Base-by-base conservation (phyloP, 2,113 vertebrate genomes). In the Oplegnathus fasciatus region DNA sequence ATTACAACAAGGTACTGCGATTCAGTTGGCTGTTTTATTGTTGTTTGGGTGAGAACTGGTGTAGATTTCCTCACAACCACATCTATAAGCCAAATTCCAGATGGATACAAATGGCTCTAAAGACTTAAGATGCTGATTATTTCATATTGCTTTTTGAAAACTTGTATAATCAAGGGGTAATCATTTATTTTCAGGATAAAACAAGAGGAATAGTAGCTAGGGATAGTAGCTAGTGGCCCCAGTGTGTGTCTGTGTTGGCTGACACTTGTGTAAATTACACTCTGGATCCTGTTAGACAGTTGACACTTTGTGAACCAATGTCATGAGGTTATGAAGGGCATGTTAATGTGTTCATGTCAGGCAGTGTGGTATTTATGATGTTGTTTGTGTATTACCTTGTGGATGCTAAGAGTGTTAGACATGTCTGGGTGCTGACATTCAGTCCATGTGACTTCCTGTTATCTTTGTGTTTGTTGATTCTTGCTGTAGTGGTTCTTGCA, bases 391-490 rank as follows among this genome's bases (percentile, higher is more conserved):
- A 24, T 84, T 76, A 74, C 75, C 37, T 78, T 32, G 60, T 61
- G 32, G 37, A 82, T 48, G 26, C 66, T 10, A 22, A 58, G 44
- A 75, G 69, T 68, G 65, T 66, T 20, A 5, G 76, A 83, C 76
- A 28, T 50, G 76, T 75, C 83, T 71, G 28, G 44, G 26, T 34
- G 54, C 58, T 79, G 82, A 87, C 75, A 75, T 66, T 79, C 50
- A 75, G 65, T 32, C 60, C 61, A 44, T 66, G 70, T n/a, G 80
- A 75, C 82, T 81, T 84, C 64, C 76, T 86, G 70, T 74, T 77
- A 18, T 68, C 46, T 44, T 40, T 86, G 30, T 81, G 32, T 70
- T 60, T 54, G 58, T 80, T 57, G 65, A 50, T 64, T 79, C 44
- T 30, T 17, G 22, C 55, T 60, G 28, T 58, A 42, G 70, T 76